Percentiles rank a stretch among this genome's conserved stretches.
These are phyloP conservation scores for Typhlomys cinereus DNA, from an alignment of 2,113 vertebrate genomes.

Conservation along the genomic window DNA sequence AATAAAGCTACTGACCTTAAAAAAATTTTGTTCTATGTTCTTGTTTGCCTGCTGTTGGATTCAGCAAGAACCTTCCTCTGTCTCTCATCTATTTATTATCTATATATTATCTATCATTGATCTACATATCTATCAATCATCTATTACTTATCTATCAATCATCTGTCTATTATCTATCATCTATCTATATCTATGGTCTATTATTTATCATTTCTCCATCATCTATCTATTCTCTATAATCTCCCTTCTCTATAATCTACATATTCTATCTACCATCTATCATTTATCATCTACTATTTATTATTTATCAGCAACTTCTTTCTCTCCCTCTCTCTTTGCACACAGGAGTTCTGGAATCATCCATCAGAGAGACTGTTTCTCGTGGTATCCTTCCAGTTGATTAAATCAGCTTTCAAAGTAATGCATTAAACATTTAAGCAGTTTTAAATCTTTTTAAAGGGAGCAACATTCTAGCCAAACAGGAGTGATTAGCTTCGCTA, in stretches of 20 bases:
- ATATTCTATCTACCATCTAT: not conserved
- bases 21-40: not conserved
- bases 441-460: not conserved
- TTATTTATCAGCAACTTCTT: too few relatives aligned
- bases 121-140: too few relatives aligned
- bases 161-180: too few relatives aligned
- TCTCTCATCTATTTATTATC: not conserved
- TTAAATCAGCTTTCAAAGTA: slow-evolving; percentile 13
- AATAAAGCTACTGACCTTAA: too few relatives aligned
- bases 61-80: too few relatives aligned
- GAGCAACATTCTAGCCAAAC: not conserved
- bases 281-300: too few relatives aligned
- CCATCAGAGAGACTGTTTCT: not conserved
- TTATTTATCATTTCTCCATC: too few relatives aligned
- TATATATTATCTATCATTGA: too few relatives aligned
- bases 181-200: not conserved
- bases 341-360: slow-evolving; percentile 17
- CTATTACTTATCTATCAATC: too few relatives aligned
- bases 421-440: not conserved
- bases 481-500: not conserved
- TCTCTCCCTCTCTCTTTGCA: too few relatives aligned
- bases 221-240: too few relatives aligned
- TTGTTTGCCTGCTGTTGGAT: not conserved
- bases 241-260: too few relatives aligned
- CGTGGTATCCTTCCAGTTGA: not conserved